These are phyloP conservation scores for Calephelis nemesis DNA, from an alignment of 1,140 invertebrate species.

Conservation along the genomic window DNA sequence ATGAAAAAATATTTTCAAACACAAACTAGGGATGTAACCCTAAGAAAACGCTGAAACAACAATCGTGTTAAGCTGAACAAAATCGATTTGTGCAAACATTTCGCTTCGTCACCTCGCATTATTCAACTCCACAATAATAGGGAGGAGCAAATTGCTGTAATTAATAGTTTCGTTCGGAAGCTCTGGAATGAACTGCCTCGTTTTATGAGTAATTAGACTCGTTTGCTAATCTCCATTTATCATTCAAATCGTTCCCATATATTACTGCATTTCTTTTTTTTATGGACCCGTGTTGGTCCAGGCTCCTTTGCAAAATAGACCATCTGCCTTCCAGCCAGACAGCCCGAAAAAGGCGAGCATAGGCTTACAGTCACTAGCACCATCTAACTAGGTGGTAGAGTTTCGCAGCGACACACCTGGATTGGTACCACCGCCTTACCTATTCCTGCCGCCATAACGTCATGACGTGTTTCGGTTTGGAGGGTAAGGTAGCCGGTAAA, in stretches of 20 bases:
- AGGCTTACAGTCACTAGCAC: too few species aligned
- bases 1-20: not conserved
- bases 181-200: conserved; percentile 22
- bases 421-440: too few species aligned
- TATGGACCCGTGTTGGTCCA: too few species aligned
- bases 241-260: not conserved
- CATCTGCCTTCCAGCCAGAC: too few species aligned
- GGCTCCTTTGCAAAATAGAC: too few species aligned
- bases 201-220: conserved; percentile 26
- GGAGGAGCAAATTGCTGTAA: conserved; percentile 22
- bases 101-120: conserved; percentile 28
- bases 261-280: not conserved
- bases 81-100: conserved; percentile 23
- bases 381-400: too few species aligned
- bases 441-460: too few species aligned
- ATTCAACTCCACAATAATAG: conserved; percentile 28
- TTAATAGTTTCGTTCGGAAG: conserved; percentile 27
- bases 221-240: conserved; percentile 17
- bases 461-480: too few species aligned
- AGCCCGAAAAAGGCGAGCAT: too few species aligned
- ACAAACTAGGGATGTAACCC: not conserved
- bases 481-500: too few species aligned
- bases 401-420: too few species aligned
- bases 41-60: conserved; percentile 17
- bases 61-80: conserved; percentile 9